These are phyloP conservation scores for Gastracanthus pulcherrimus DNA, from an alignment of 2,888 invertebrate species.

Conservation along the genomic window DNA sequence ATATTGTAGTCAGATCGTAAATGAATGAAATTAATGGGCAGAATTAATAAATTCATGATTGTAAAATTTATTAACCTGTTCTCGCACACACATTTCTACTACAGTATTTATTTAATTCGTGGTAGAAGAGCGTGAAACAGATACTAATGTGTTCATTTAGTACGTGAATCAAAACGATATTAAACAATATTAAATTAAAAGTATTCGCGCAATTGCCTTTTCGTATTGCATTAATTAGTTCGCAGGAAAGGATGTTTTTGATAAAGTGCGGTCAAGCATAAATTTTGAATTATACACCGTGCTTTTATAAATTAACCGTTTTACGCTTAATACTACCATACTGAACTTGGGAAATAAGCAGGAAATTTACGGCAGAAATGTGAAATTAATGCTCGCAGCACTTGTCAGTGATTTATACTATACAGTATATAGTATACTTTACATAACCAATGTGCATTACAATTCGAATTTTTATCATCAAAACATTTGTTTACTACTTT, in stretches of 20 bases:
- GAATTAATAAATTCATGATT: not conserved
- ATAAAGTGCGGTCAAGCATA: constrained; percentile 43
- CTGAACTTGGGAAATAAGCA: not conserved
- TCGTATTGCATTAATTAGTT: constrained; percentile 13
- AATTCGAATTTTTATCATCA: no score
- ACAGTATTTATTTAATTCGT: no score
- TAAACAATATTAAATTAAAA: constrained; percentile 15
- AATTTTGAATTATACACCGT: constrained; percentile 22
- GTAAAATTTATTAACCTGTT: not conserved
- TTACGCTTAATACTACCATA: constrained; percentile 23
- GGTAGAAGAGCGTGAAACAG: not conserved
- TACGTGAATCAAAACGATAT: not conserved
- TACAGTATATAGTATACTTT: no score
- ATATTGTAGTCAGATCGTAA: no score
- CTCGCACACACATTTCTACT: no score
- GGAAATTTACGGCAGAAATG: constrained; percentile 19
- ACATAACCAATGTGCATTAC: no score
- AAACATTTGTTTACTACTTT: not conserved
- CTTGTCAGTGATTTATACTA: constrained; percentile 39
- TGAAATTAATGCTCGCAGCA: constrained; percentile 33
- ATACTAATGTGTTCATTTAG: not conserved
- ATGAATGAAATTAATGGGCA: no score
- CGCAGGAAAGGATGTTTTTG: not conserved
- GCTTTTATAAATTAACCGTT: constrained; percentile 48
- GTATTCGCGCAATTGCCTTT: constrained; percentile 5